Percentiles rank a stretch among this genome's conserved stretches.
These are phyloP conservation scores for Eupithecia pulchellata DNA, from an alignment of 2,888 invertebrate species.

Conservation along the genomic window DNA sequence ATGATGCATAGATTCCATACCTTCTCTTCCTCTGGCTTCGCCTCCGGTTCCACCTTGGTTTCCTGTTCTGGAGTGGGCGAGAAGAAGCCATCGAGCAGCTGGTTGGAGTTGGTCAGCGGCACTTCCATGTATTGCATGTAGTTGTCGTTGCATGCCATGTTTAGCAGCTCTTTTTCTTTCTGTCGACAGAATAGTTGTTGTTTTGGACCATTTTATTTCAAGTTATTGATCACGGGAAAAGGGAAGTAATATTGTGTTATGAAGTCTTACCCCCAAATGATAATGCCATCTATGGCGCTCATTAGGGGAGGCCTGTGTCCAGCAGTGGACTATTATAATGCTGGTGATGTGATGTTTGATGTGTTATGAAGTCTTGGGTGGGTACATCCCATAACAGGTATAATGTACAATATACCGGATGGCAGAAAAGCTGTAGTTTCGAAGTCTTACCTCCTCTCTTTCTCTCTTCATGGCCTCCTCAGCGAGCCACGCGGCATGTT, in stretches of 20 bases:
- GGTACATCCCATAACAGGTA: too few species aligned
- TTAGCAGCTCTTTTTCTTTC: slow-evolving; percentile 63
- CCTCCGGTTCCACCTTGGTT: slow-evolving; percentile 37
- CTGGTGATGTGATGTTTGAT: too few species aligned
- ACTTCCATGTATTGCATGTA: slow-evolving; percentile 73
- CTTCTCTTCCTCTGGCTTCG: slow-evolving; percentile 49
- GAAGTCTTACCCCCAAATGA: too few species aligned
- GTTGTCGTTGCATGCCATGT: slow-evolving; percentile 58
- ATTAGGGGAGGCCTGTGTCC: too few species aligned
- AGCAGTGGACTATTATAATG: too few species aligned
- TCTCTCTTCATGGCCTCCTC: slow-evolving; percentile 63
- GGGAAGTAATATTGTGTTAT: too few species aligned
- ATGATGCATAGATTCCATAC: slow-evolving; percentile 8
- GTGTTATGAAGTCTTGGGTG: too few species aligned
- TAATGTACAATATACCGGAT: too few species aligned
- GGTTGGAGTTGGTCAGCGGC: slow-evolving; percentile 57
- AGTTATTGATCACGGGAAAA: not conserved
- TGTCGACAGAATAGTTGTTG: slow-evolving; percentile 37
- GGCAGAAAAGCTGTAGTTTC: not conserved
- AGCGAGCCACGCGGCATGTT: slow-evolving; percentile 66
- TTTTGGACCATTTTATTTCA: not conserved
- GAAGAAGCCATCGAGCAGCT: slow-evolving; percentile 75
- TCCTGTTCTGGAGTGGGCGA: slow-evolving; percentile 51
- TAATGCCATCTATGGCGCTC: too few species aligned
- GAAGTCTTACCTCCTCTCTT: slow-evolving; percentile 55